Conservation (phyloP, 2,797 vertebrate species). For the Centroberyx gerrardi region DNA sequence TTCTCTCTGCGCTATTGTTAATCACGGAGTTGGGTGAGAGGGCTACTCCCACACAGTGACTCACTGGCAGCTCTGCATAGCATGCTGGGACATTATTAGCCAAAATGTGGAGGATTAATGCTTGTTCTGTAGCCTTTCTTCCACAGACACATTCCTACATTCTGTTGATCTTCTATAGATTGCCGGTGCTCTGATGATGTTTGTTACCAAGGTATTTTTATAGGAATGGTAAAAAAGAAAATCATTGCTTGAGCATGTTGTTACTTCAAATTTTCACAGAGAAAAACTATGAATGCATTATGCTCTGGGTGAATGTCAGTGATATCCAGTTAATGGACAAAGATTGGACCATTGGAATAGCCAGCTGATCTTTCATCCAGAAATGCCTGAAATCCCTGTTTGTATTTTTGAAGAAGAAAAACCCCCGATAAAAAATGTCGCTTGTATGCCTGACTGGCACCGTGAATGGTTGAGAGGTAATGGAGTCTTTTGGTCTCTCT, state of each 20-base stretch:
- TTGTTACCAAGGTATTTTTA: constrained; percentile 19
- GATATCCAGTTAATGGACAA: constrained; percentile 16
- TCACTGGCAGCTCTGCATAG: constrained; percentile 64
- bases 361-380: background rate
- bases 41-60: constrained; percentile 73
- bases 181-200: constrained; percentile 33
- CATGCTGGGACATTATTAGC: constrained; percentile 73
- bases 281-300: constrained; percentile 5
- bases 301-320: background rate
- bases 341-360: background rate
- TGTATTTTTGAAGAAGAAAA: constrained; percentile 7
- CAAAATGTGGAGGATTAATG: constrained; percentile 54
- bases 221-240: background rate
- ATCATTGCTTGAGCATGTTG: background rate
- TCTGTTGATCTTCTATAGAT: constrained; percentile 40
- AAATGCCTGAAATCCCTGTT: constrained; percentile 29
- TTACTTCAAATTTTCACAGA: constrained; percentile 1
- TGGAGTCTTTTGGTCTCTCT: constrained; percentile 51
- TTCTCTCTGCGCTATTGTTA: constrained; percentile 73
- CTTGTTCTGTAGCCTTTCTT: constrained; percentile 43
- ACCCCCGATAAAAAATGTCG: constrained; percentile 20
- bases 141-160: constrained; percentile 55
- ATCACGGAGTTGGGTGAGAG: constrained; percentile 74
- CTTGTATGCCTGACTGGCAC: constrained; percentile 32
- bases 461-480: constrained; percentile 59